phyloP scores from a whole-genome alignment of 2,113 vertebrate genomes.

The Sula dactylatra region DNA sequence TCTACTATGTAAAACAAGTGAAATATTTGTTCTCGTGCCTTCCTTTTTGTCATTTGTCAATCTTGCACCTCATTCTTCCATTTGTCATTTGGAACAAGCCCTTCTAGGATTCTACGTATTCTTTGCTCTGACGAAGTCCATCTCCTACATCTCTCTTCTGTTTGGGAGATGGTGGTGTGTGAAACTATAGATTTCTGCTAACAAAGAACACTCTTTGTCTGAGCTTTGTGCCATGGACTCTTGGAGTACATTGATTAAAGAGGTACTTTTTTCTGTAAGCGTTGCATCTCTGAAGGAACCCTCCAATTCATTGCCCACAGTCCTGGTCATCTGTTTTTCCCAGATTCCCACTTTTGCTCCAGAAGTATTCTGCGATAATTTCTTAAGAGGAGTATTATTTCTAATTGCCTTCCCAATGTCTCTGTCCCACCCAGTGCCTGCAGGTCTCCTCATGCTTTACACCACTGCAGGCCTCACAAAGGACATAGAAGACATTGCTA shows the following conservation, averaged over 20 bases:
- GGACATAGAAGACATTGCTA: background rate
- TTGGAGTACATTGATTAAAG: background rate
- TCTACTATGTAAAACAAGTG: background rate
- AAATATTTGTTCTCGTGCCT: background rate
- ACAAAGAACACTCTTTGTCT: background rate
- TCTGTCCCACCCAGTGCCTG: background rate
- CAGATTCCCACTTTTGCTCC: background rate
- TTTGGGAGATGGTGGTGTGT: background rate
- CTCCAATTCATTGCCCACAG: background rate
- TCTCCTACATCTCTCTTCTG: background rate
- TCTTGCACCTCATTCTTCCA: background rate
- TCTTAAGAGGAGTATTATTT: background rate
- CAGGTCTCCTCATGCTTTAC: background rate
- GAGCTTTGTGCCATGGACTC: background rate
- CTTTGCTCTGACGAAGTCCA: background rate
- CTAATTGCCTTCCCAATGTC: background rate
- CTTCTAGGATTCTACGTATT: background rate
- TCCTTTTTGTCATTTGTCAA: background rate
- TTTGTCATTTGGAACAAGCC: background rate
- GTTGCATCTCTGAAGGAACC: background rate
- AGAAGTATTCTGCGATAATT: background rate
- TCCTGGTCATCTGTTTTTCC: background rate
- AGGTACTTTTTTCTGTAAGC: background rate
- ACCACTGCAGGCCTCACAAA: background rate
- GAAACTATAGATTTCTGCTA: background rate